Base-by-base conservation (phyloP, 2,888 invertebrate species). In the Ennomos erosarius region DNA sequence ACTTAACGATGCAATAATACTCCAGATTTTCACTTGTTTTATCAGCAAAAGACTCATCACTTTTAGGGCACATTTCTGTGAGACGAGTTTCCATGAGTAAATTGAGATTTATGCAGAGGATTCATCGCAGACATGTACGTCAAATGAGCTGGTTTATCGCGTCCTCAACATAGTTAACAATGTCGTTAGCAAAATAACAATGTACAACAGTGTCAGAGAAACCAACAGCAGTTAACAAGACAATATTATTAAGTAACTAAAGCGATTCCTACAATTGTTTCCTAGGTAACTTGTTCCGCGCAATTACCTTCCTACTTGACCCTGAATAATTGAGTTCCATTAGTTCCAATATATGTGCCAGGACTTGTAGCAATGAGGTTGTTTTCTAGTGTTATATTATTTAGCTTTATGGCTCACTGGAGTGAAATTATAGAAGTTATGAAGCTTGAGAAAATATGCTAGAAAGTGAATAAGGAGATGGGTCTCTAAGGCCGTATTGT, bases 301-400 rank as follows among this genome's bases (percentile, higher is more conserved):
- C 47, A 52, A 48, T 58, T 59, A 53, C 48, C 40, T 48, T 44
- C 40, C 43, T 16, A 39, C 11, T 35, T 44, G 12, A 16, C 26
- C n/a, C 12, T 60, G 59, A 51, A 60, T 60, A 55, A 60, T 60
- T 60, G 9, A 60, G 51, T 55, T 60, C 55, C 59, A 60, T 60
- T 60, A 60, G 59, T 34, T 51, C 38, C 34, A 42, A 58, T 43
- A 9, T 48, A 26, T 48, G 48, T 46, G 50, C 53, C 16, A 52
- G 58, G 36, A 36, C 16, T 43, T 51, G 40, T 36, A 42, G 48
- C 10, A 3, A 11, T 33, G 26, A 6, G 12, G 35, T 40, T 40
- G 10, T 10, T 9, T 33, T 0, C n/a, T 45, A 39, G 26, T 6
- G 26, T 35, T 45, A 39, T 35, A 49, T 50, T 55, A 37, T 50